Conservation (phyloP, 2,113 vertebrate species). For the Parotia lawesii region DNA sequence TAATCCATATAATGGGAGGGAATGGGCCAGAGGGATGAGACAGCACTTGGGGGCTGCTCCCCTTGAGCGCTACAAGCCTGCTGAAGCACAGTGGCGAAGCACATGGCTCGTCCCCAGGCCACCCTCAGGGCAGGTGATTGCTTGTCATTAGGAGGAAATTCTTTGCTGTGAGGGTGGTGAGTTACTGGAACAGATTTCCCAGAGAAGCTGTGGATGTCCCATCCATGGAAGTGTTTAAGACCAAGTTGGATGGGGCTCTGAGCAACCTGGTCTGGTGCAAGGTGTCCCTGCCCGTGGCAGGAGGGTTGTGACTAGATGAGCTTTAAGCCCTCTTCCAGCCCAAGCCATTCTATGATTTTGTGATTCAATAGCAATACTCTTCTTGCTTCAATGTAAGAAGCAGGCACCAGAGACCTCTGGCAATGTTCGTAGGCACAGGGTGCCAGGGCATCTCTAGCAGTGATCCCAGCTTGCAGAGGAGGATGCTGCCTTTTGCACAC, state of each 20-base stretch:
- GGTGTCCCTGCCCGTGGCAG: background rate
- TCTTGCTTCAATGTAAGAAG: background rate
- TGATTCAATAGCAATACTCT: fast-evolving
- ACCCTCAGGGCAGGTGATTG: background rate
- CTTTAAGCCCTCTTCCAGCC: background rate
- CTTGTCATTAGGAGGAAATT: background rate
- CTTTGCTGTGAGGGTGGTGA: background rate
- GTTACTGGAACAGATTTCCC: background rate
- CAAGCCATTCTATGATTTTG: background rate
- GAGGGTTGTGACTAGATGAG: background rate
- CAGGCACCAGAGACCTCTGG: fast-evolving
- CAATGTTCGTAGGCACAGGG: background rate
- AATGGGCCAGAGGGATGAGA: fast-evolving
- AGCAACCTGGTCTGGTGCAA: background rate
- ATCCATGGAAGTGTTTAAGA: background rate
- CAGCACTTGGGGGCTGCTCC: background rate
- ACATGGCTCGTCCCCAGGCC: background rate
- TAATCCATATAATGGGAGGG: fast-evolving
- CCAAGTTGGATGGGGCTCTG: background rate
- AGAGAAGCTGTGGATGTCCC: background rate
- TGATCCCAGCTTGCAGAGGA: background rate
- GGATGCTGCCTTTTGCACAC: background rate
- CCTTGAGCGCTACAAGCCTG: fast-evolving
- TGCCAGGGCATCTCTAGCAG: background rate
- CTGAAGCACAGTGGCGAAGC: fast-evolving